A percentile compares a stretch with the other conserved stretches of the same genome.
phyloP scores from a whole-genome alignment of 1,140 invertebrate genomes.

The Pogonus chalceus region DNA sequence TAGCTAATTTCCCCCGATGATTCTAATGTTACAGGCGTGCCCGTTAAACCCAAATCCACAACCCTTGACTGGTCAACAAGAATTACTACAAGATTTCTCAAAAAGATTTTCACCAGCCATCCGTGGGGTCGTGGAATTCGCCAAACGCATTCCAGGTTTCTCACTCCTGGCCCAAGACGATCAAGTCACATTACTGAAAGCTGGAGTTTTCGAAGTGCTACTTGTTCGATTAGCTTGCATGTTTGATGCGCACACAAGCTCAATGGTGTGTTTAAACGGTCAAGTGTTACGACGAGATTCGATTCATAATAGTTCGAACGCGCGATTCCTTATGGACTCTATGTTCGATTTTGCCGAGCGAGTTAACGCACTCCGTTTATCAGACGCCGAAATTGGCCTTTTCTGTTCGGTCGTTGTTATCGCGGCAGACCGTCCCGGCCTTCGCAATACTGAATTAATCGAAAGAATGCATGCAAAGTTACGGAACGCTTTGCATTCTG shows the following conservation, averaged over 20 bases:
- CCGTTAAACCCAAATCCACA: slow-evolving; percentile 89
- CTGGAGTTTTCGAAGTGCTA: slow-evolving; percentile 88
- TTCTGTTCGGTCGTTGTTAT: slow-evolving; percentile 94
- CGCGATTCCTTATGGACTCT: slow-evolving; percentile 87
- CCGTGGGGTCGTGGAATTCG: slow-evolving; percentile 94
- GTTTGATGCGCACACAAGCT: slow-evolving; percentile 82
- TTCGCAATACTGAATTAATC: slow-evolving; percentile 84
- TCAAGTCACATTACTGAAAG: slow-evolving; percentile 93
- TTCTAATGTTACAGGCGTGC: slow-evolving; percentile 72
- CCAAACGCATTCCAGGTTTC: slow-evolving; percentile 94
- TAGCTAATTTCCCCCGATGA: slow-evolving; percentile 18
- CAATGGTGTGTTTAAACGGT: slow-evolving; percentile 87
- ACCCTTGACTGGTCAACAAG: slow-evolving; percentile 64
- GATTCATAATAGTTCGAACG: slow-evolving; percentile 82
- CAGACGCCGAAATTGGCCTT: slow-evolving; percentile 86
- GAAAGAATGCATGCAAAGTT: slow-evolving; percentile 86
- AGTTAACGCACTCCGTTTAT: slow-evolving; percentile 79
- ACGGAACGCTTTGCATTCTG: slow-evolving; percentile 74
- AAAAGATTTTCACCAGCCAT: slow-evolving; percentile 92
- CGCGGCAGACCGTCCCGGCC: slow-evolving; percentile 82
- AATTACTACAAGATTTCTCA: slow-evolving; percentile 77
- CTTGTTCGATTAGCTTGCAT: slow-evolving; percentile 87
- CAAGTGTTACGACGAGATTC: slow-evolving; percentile 83
- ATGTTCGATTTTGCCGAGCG: slow-evolving; percentile 96
- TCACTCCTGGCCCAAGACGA: slow-evolving; percentile 88